Evolutionary conservation across 1,140 invertebrate species (phyloP).

Genomic region (Orchestia grillus): DNA sequence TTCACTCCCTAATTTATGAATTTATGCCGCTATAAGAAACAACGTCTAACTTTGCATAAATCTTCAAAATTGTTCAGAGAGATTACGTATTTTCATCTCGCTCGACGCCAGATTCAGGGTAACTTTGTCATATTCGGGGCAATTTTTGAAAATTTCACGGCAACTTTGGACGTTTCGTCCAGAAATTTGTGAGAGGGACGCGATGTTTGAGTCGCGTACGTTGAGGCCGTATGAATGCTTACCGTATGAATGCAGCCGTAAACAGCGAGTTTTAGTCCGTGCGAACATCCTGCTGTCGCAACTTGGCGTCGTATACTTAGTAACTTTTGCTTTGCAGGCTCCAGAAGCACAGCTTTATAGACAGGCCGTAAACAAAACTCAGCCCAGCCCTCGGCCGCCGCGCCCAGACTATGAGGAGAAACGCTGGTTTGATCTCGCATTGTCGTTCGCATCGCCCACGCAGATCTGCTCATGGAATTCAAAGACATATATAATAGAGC

Average conservation of each 20-base stretch:
- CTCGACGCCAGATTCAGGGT: background rate
- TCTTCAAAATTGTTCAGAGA: background rate
- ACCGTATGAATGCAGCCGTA: constrained; percentile 22
- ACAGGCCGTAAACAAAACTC: background rate
- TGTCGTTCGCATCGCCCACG: background rate
- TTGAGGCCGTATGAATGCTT: background rate
- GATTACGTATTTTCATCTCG: background rate
- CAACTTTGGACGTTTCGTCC: background rate
- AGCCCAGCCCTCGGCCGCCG: background rate
- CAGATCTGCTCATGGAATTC: background rate
- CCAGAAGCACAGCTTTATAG: constrained; percentile 34
- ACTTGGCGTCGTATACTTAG: constrained; percentile 17
- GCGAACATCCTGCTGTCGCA: constrained; percentile 18
- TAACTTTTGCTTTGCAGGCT: constrained; percentile 14
- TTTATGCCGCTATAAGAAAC: background rate
- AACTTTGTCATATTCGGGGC: background rate
- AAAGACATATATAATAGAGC: background rate
- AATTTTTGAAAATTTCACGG: constrained; percentile 6
- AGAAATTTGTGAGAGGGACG: constrained; percentile 6
- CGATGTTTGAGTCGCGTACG: constrained; percentile 3
- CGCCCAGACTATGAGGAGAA: background rate
- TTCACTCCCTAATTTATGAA: background rate
- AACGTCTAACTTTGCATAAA: background rate
- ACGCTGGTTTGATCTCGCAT: background rate
- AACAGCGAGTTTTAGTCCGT: constrained; percentile 17